These are phyloP conservation scores for Phragmatobia fuliginosa DNA, from an alignment of 2,888 invertebrate species.

Conservation along the genomic window DNA sequence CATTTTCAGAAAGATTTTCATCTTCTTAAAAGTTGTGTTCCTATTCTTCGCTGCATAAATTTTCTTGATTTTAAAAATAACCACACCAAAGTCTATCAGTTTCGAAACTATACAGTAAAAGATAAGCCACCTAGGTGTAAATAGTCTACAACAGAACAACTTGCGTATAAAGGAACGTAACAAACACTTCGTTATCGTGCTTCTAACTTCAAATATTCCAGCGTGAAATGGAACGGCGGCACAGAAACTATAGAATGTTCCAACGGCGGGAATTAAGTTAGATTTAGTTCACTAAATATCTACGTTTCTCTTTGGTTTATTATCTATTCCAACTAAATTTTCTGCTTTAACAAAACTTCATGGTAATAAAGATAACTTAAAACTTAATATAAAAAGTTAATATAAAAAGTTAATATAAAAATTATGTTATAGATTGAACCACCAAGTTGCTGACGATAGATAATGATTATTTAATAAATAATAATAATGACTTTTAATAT, in stretches of 20 bases:
- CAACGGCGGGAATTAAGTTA: neutral
- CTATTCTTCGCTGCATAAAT: neutral
- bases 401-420: too few relatives aligned
- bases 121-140: conserved; percentile 7
- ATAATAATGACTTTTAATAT: too few relatives aligned
- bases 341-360: too few relatives aligned
- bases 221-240: conserved; percentile 5
- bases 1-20: neutral
- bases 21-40: neutral
- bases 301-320: neutral
- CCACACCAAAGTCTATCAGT: neutral
- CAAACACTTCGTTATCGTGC: conserved; percentile 41
- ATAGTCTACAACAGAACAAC: conserved; percentile 28
- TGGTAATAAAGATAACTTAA: too few relatives aligned
- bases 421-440: too few relatives aligned
- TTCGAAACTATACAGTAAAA: conserved; percentile 4
- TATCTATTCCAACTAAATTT: too few relatives aligned
- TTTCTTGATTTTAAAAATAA: neutral
- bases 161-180: conserved; percentile 45
- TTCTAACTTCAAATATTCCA: conserved; percentile 40
- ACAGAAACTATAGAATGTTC: conserved; percentile 1
- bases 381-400: too few relatives aligned
- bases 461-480: too few relatives aligned
- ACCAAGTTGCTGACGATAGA: too few relatives aligned
- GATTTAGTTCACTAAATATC: neutral